phyloP scores from a whole-genome alignment of 1,140 invertebrate species.

The Brachionus calyciflorus region DNA sequence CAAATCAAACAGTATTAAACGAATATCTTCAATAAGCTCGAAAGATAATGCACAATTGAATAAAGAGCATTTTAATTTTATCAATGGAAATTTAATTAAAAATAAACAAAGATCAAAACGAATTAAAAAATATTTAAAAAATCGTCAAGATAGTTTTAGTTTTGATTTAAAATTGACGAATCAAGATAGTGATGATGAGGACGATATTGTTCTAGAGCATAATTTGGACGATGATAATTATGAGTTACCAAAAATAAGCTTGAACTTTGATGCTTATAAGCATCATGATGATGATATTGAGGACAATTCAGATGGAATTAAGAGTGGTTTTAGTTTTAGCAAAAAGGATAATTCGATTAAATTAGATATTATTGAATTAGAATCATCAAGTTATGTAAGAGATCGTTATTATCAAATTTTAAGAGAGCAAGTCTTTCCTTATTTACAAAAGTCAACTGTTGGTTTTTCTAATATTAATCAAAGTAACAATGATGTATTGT shows the following conservation, averaged over 20 bases:
- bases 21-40: not conserved
- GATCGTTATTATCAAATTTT: slow-evolving; percentile 47
- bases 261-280: slow-evolving; percentile 13
- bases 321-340: not conserved
- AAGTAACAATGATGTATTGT: slow-evolving; percentile 45
- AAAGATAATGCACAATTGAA: not conserved
- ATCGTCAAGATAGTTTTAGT: slow-evolving; percentile 1
- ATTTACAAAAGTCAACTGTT: slow-evolving; percentile 16
- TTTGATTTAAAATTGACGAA: not conserved
- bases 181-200: slow-evolving; percentile 26
- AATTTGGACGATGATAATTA: not conserved
- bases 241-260: slow-evolving; percentile 1
- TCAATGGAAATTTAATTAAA: not conserved
- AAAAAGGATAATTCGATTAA: not conserved
- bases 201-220: not conserved
- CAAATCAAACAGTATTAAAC: slow-evolving; percentile 2
- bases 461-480: slow-evolving; percentile 4
- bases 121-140: slow-evolving; percentile 10
- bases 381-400: slow-evolving; percentile 21
- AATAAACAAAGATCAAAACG: slow-evolving; percentile 4
- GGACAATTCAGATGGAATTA: not conserved
- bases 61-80: slow-evolving; percentile 22
- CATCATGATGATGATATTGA: slow-evolving; percentile 1
- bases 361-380: slow-evolving; percentile 15
- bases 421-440: slow-evolving; percentile 42